phyloP scores from a whole-genome alignment of 1,140 invertebrate genomes.

The Drosophila melanica region DNA sequence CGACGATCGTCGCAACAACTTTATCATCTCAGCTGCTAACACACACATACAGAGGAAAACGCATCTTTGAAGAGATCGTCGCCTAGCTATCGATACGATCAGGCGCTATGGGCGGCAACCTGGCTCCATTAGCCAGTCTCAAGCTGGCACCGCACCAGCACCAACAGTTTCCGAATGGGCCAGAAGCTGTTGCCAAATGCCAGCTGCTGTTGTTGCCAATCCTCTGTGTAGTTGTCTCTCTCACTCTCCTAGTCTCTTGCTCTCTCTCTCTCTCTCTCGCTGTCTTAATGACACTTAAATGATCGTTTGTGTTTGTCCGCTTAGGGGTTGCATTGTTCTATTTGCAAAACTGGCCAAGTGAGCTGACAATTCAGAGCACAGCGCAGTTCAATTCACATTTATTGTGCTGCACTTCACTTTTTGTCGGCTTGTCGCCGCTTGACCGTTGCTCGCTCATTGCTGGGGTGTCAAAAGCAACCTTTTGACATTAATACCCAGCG shows the following conservation, averaged over 20 bases:
- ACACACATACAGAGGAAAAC: constrained; percentile 1
- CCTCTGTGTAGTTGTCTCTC: not conserved
- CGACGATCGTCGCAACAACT: constrained; percentile 66
- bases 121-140: constrained; percentile 64
- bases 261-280: constrained; percentile 23
- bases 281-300: constrained; percentile 76
- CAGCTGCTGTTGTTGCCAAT: constrained; percentile 22
- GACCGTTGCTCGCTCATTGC: constrained; percentile 59
- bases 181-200: constrained; percentile 27
- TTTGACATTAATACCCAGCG: constrained; percentile 74
- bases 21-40: constrained; percentile 48
- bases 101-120: constrained; percentile 63
- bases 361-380: constrained; percentile 24
- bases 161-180: constrained; percentile 5
- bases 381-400: constrained; percentile 12
- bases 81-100: constrained; percentile 32
- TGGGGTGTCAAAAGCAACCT: constrained; percentile 70
- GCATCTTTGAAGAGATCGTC: constrained; percentile 14
- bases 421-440: constrained; percentile 51
- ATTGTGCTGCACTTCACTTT: constrained; percentile 32
- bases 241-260: constrained; percentile 7
- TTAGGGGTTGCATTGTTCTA: constrained; percentile 47
- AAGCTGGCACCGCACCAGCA: constrained; percentile 43
- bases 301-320: constrained; percentile 50
- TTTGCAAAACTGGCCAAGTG: constrained; percentile 58